Evolutionary conservation across 2,797 vertebrate species (phyloP).

Genomic region (Cygnus olor): DNA sequence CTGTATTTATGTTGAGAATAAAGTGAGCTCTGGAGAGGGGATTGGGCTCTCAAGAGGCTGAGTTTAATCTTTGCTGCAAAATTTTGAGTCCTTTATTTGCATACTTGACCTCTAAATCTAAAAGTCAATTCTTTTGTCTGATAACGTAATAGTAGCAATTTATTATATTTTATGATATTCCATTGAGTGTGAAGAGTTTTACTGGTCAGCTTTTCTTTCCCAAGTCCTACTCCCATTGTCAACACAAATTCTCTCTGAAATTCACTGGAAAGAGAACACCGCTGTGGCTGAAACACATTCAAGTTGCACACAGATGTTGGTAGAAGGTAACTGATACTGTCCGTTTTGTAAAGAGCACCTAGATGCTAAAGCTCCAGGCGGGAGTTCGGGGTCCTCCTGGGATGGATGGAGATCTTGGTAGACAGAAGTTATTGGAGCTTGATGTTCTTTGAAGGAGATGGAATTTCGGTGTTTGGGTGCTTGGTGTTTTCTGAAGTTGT

Average conservation of each 20-base stretch:
- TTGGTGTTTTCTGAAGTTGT: not conserved
- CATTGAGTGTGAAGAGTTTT: not conserved
- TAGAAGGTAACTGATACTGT: not conserved
- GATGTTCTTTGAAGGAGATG: not conserved
- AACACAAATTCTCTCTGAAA: not conserved
- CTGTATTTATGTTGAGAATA: not conserved
- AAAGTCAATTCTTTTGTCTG: not conserved
- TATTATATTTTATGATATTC: not conserved
- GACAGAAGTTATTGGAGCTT: not conserved
- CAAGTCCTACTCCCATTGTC: not conserved
- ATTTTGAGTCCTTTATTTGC: not conserved
- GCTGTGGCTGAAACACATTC: not conserved
- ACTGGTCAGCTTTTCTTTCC: not conserved
- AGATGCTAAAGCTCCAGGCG: not conserved
- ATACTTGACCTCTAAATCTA: not conserved
- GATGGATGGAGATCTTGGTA: not conserved
- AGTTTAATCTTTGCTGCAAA: not conserved
- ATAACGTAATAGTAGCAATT: not conserved
- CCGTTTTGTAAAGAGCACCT: not conserved
- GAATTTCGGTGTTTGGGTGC: accelerated
- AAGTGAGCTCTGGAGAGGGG: not conserved
- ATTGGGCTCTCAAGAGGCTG: not conserved
- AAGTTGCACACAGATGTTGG: not conserved
- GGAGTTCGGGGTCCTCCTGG: not conserved
- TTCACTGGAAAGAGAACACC: not conserved